These are phyloP conservation scores for Paraescarpia echinospica DNA, from an alignment of 1,140 invertebrate genomes.

Conservation along the genomic window DNA sequence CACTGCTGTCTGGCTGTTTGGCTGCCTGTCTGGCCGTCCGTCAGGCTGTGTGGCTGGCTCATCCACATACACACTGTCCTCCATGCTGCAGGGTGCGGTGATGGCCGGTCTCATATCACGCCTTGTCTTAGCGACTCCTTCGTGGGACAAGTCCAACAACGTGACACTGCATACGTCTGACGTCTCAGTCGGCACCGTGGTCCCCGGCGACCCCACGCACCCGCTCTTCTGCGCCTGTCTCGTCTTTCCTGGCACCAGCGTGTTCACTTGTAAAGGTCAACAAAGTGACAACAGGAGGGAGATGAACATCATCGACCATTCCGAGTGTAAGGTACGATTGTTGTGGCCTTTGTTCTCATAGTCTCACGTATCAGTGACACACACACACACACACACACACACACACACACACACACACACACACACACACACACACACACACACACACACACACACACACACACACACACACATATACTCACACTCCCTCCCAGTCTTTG, in stretches of 20 bases:
- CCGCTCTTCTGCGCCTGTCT: neutral
- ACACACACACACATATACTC: conserved; percentile 9
- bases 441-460: neutral
- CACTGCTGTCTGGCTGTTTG: too few species aligned
- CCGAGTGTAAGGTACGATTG: neutral
- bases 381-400: conserved; percentile 8
- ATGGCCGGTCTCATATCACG: neutral
- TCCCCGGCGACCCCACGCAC: neutral
- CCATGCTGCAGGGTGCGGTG: neutral
- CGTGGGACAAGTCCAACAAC: neutral
- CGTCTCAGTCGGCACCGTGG: neutral
- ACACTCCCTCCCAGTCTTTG: too few species aligned
- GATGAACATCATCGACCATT: neutral
- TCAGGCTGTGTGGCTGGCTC: too few species aligned
- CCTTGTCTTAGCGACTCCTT: neutral
- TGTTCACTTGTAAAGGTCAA: neutral
- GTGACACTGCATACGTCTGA: neutral
- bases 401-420: neutral
- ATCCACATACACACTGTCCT: too few species aligned
- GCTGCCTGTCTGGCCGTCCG: too few species aligned
- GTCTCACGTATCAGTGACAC: neutral
- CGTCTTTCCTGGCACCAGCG: neutral
- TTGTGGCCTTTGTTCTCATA: neutral
- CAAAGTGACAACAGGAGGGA: neutral
- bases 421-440: neutral